A percentile compares a stretch with the other conserved stretches of the same genome.
phyloP scores from a whole-genome alignment of 2,113 vertebrate genomes.

The Phyllopteryx taeniolatus region DNA sequence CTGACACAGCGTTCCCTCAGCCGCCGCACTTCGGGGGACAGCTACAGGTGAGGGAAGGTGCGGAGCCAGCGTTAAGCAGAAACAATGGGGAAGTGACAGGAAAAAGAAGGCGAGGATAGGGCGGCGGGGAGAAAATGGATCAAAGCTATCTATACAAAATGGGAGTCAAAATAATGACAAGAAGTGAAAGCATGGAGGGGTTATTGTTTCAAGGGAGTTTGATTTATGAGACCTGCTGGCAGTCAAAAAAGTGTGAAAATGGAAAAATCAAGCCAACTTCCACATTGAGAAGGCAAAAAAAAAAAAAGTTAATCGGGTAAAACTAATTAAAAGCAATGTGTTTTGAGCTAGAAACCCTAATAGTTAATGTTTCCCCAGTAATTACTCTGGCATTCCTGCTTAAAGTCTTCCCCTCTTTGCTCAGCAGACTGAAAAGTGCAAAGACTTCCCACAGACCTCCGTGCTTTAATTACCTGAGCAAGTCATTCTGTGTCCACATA shows the following conservation, averaged over 20 bases:
- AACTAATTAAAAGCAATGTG: constrained; percentile 55
- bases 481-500: constrained; percentile 16
- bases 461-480: constrained; percentile 36
- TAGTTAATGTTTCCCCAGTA: constrained; percentile 35
- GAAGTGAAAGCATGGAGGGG: constrained; percentile 32
- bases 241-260: neutral
- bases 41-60: constrained; percentile 71
- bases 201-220: constrained; percentile 36
- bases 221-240: constrained; percentile 16
- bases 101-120: constrained; percentile 38
- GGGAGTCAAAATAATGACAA: constrained; percentile 59
- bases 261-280: constrained; percentile 21
- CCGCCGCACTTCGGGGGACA: constrained; percentile 86
- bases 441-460: constrained; percentile 27
- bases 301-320: constrained; percentile 33
- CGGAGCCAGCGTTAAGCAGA: constrained; percentile 23
- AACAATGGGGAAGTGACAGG: constrained; percentile 27
- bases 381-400: constrained; percentile 24
- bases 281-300: constrained; percentile 13
- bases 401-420: constrained; percentile 29
- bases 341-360: constrained; percentile 37
- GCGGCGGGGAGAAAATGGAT: constrained; percentile 44
- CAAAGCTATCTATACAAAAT: constrained; percentile 60
- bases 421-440: constrained; percentile 34
- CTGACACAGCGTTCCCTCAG: constrained; percentile 88